A percentile compares a stretch with the other conserved stretches of the same genome.
Evolutionary conservation across 2,888 invertebrate species (phyloP).

Genomic region (Myopa testacea): DNA sequence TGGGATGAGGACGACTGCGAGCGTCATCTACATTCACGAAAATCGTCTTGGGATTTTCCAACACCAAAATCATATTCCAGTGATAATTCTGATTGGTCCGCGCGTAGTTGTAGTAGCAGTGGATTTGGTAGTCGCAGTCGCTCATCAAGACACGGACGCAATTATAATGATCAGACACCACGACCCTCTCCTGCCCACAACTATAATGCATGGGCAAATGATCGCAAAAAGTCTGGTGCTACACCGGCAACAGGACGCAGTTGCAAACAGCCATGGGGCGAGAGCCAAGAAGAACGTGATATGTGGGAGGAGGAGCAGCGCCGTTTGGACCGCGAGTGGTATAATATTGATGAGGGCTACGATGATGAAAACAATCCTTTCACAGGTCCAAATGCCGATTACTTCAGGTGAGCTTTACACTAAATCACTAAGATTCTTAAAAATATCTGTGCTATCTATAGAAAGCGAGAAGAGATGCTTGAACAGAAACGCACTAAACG

Average conservation of each 20-base stretch:
- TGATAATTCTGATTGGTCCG: slow-evolving; percentile 67
- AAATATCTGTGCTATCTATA: slow-evolving; percentile 52
- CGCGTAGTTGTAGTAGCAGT: slow-evolving; percentile 52
- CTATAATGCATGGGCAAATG: slow-evolving; percentile 82
- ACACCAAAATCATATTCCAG: slow-evolving; percentile 76
- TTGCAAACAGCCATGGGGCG: slow-evolving; percentile 71
- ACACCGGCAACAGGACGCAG: slow-evolving; percentile 71
- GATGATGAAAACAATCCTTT: slow-evolving; percentile 95
- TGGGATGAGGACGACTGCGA: slow-evolving; percentile 76
- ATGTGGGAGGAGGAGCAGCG: slow-evolving; percentile 93
- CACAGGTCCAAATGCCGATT: slow-evolving; percentile 88
- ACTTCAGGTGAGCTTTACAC: slow-evolving; percentile 70
- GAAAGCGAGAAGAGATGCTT: slow-evolving; percentile 92
- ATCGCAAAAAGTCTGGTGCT: slow-evolving; percentile 75
- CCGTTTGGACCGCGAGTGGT: slow-evolving; percentile 95
- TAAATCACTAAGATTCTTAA: neutral
- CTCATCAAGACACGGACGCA: slow-evolving; percentile 53
- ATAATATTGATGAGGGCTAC: slow-evolving; percentile 93
- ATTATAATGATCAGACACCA: slow-evolving; percentile 77
- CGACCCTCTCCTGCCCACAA: slow-evolving; percentile 87
- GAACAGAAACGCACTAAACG: slow-evolving; percentile 91
- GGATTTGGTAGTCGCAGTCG: slow-evolving; percentile 60
- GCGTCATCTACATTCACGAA: slow-evolving; percentile 70
- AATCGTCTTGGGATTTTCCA: slow-evolving; percentile 93
- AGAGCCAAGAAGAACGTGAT: slow-evolving; percentile 78